Evolutionary conservation across 2,888 invertebrate species (phyloP).

Genomic region (Torymus tubicola): DNA sequence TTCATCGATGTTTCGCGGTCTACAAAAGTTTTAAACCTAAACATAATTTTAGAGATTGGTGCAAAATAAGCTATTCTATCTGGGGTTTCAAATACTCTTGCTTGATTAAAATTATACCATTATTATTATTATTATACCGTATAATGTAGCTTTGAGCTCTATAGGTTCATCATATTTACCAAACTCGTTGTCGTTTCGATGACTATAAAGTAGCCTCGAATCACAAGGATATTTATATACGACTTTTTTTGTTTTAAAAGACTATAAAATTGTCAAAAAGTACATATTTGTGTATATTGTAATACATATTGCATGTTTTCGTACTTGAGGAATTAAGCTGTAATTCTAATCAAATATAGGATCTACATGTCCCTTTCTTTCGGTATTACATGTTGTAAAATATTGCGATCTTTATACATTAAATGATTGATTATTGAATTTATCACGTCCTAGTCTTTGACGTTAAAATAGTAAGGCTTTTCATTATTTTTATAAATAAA

Average conservation of each 20-base stretch:
- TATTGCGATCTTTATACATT: constrained; percentile 21
- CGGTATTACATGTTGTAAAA: constrained; percentile 18
- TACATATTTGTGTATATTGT: constrained; percentile 21
- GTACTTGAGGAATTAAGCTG: neutral
- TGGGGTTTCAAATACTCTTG: constrained; percentile 22
- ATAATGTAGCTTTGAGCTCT: constrained; percentile 43
- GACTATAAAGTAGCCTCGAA: constrained; percentile 38
- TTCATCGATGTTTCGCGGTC: no score
- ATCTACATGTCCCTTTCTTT: constrained; percentile 25
- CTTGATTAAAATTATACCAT: constrained; percentile 32
- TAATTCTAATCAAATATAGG: constrained; percentile 17
- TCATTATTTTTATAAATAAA: constrained; percentile 11
- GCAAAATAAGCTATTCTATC: constrained; percentile 1
- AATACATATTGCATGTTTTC: constrained; percentile 23
- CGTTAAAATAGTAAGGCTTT: neutral
- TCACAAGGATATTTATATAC: constrained; percentile 20
- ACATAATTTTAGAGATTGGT: constrained; percentile 8
- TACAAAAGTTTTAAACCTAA: neutral
- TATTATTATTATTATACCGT: constrained; percentile 23
- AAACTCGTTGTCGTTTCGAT: constrained; percentile 42
- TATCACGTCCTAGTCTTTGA: neutral
- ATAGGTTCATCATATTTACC: constrained; percentile 40
- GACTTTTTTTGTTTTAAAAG: constrained; percentile 4
- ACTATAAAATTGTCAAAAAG: constrained; percentile 41
- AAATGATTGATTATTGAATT: constrained; percentile 16